Percentiles rank a stretch among this genome's conserved stretches.
Conservation (phyloP, 2,113 vertebrate genomes). For the Eurypyga helias region DNA sequence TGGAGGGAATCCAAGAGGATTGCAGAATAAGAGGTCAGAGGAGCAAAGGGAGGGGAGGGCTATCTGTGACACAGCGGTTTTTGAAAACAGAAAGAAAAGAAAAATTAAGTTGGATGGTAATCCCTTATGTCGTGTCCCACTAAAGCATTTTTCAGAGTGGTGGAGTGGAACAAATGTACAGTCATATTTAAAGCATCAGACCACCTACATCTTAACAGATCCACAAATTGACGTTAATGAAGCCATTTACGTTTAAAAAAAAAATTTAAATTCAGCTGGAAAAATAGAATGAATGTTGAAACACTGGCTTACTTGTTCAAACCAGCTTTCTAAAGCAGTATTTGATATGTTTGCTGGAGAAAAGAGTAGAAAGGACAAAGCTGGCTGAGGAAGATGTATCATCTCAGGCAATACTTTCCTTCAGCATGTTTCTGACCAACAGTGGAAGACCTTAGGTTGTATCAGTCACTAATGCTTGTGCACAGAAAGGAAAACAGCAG, state of each 20-base stretch:
- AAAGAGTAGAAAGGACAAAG: slow-evolving; percentile 34
- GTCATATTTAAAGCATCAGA: slow-evolving; percentile 45
- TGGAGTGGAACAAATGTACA: slow-evolving; percentile 13
- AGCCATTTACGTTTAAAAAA: slow-evolving; percentile 10
- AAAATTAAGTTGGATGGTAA: not conserved
- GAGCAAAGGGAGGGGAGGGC: not conserved
- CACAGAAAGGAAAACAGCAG: not conserved
- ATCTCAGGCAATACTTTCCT: not conserved
- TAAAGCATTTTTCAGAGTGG: not conserved
- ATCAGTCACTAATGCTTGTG: not conserved
- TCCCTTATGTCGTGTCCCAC: not conserved
- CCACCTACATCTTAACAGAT: slow-evolving; percentile 60
- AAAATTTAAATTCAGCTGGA: slow-evolving; percentile 61
- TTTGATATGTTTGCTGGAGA: not conserved
- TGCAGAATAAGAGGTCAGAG: slow-evolving; percentile 48
- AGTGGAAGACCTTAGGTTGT: not conserved
- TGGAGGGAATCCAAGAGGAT: slow-evolving; percentile 13
- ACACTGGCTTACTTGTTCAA: slow-evolving; percentile 51
- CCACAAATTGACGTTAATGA: slow-evolving; percentile 49
- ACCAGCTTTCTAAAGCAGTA: slow-evolving; percentile 26
- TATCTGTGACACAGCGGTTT: slow-evolving; percentile 64
- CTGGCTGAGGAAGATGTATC: not conserved
- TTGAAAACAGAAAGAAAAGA: not conserved
- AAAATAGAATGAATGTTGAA: slow-evolving; percentile 62
- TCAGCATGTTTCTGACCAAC: not conserved